phyloP scores from a whole-genome alignment of 2,113 vertebrate genomes.

The Tupaia tana region DNA sequence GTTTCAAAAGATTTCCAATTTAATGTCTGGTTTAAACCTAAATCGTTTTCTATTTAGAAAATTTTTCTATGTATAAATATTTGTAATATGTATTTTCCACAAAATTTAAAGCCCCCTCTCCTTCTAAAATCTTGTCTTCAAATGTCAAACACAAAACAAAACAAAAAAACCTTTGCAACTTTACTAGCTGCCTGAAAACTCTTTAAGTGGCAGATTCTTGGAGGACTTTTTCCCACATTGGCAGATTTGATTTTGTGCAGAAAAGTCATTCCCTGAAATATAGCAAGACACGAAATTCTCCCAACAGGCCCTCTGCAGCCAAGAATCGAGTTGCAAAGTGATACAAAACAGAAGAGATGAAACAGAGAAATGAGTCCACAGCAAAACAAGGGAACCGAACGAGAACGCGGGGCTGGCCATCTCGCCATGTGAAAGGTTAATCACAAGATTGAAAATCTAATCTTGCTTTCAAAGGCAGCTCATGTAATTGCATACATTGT shows the following conservation, averaged over 20 bases:
- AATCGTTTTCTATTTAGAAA: conserved; percentile 19
- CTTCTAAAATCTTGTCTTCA: background rate
- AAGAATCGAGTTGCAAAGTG: conserved; percentile 52
- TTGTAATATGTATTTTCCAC: background rate
- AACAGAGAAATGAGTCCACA: conserved; percentile 61
- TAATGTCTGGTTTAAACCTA: conserved; percentile 6
- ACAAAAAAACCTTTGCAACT: background rate
- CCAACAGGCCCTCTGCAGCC: background rate
- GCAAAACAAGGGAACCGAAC: conserved; percentile 34
- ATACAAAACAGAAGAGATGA: conserved; percentile 53
- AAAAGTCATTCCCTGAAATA: conserved; percentile 9
- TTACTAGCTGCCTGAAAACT: background rate
- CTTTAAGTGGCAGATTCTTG: background rate
- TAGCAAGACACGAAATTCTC: conserved; percentile 40
- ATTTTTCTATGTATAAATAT: background rate
- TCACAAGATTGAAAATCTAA: conserved; percentile 82
- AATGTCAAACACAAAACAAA: background rate
- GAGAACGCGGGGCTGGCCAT: conserved; percentile 52
- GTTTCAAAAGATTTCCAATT: background rate
- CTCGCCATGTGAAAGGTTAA: conserved; percentile 79
- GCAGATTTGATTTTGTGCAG: conserved; percentile 43
- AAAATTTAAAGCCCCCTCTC: background rate
- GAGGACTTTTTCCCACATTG: background rate
- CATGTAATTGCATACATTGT: conserved; percentile 77
- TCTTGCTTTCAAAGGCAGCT: conserved; percentile 77